Evolutionary conservation across 92 coral and sea anemone genomes (phyloP), one percentile per base, ranked within the genome.

Genomic region (Zoanthus sansibaricus): DNA sequence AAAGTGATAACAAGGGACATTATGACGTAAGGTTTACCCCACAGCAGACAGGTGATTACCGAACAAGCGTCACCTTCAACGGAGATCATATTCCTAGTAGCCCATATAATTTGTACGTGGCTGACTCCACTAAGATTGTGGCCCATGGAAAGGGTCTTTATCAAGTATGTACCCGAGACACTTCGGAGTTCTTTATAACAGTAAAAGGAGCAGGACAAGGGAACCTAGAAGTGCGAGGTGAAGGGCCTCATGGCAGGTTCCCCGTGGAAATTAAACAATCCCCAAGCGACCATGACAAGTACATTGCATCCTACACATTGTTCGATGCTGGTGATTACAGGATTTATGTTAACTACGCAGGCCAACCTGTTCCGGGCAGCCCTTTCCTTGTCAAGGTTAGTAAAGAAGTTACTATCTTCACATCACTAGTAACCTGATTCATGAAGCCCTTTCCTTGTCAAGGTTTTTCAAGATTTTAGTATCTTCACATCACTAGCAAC

Each of bases 161-260:
- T 66, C 93, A 95, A 76, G 94, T 75, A 31, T 46, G 84, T 17
- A 68, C 76, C 17, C 68, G 76, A 46, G 84, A 76, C 46, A 69
- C 66, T 12, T 66, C 76, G 8, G 97, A 97, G 89, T 97, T 97
- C 89, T 87, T 87, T 68, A 91, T 97, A 78, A 93, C 95, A 8
- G 93, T 97, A 31, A 96, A 93, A 46, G 99, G 98, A 6, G 99
- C 97, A 7, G 94, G 94, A 8, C 92, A 92, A 74, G 98, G 94
- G 1, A 93, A 91, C 51, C 95, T 97, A 21, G 96, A 95, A 47
- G 96, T 97, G 54, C 91, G 86, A 72, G 99, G 98, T 3, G 99
- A 92, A 48, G 98, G 97, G 18, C 99, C 99, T 15, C 90, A 89
- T 9, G 99, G 99, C 9, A 90, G 93, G 52, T 94, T 97, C 61